Conservation (phyloP, 1,140 invertebrate species). For the Chironomus tepperi region DNA sequence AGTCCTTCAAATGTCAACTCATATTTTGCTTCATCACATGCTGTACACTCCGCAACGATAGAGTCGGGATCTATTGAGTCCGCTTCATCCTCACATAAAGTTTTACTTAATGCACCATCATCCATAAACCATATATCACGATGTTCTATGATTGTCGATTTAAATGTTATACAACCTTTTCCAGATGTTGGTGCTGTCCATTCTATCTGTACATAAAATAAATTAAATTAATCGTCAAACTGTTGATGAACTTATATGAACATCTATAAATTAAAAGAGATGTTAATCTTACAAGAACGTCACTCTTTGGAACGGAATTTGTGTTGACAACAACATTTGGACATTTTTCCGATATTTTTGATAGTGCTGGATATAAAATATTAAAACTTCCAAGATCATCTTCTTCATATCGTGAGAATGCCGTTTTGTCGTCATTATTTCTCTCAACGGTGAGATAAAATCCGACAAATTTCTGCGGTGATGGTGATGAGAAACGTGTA, state of each 20-base stretch:
- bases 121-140: constrained; percentile 81
- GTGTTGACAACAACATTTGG: constrained; percentile 66
- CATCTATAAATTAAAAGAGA: too few species aligned
- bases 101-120: constrained; percentile 65
- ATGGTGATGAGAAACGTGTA: constrained; percentile 31
- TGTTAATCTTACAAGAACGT: constrained; percentile 41
- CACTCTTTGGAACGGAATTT: constrained; percentile 57
- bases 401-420: constrained; percentile 34
- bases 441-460: constrained; percentile 56
- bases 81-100: constrained; percentile 66
- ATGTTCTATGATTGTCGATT: constrained; percentile 75
- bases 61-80: constrained; percentile 61
- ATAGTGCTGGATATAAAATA: constrained; percentile 52
- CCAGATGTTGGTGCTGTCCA: constrained; percentile 70
- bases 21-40: constrained; percentile 90
- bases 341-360: constrained; percentile 64
- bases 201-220: constrained; percentile 29
- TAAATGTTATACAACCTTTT: constrained; percentile 62
- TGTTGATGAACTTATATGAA: too few species aligned
- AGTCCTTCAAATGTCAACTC: constrained; percentile 93
- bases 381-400: constrained; percentile 48
- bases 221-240: too few species aligned
- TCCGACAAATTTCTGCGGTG: constrained; percentile 54
- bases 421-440: constrained; percentile 38
- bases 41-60: constrained; percentile 69